phyloP scores from a whole-genome alignment of 2,113 vertebrate genomes.

The Nothobranchius kuhntae region DNA sequence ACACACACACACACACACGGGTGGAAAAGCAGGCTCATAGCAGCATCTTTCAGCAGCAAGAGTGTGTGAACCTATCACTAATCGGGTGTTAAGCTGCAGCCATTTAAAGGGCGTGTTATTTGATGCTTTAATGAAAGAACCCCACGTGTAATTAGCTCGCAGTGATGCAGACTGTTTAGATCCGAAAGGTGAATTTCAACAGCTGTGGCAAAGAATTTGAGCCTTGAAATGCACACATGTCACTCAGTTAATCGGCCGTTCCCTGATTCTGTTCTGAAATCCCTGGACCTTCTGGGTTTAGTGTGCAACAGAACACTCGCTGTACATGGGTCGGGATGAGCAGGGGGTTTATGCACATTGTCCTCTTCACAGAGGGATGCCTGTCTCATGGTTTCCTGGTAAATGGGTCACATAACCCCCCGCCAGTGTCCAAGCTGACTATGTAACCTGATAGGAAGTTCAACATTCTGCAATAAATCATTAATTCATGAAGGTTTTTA shows the following conservation, averaged over 20 bases:
- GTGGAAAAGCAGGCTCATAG: too few species aligned
- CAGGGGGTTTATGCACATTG: background rate
- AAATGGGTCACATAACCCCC: conserved; percentile 26
- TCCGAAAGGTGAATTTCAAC: conserved; percentile 10
- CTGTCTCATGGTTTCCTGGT: conserved; percentile 10
- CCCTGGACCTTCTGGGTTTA: conserved; percentile 19
- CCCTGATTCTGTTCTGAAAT: conserved; percentile 33
- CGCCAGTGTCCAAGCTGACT: background rate
- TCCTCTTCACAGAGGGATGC: background rate
- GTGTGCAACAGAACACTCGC: background rate
- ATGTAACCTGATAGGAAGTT: background rate
- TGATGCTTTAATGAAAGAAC: conserved; percentile 2
- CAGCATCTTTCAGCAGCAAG: background rate
- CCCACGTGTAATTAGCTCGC: background rate
- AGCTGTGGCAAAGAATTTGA: conserved; percentile 1
- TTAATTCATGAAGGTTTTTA: too few species aligned
- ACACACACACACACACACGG: too few species aligned
- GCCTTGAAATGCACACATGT: background rate
- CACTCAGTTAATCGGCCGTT: background rate
- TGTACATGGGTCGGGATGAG: background rate
- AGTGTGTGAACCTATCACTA: conserved; percentile 41
- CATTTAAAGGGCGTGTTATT: conserved; percentile 26
- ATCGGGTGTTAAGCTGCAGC: conserved; percentile 42
- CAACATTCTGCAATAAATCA: background rate
- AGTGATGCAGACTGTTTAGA: background rate